A percentile compares a stretch with the other conserved stretches of the same genome.
Evolutionary conservation across 92 coral and sea anemone genomes (phyloP).

Genomic region (Umimayanthus kanabou): DNA sequence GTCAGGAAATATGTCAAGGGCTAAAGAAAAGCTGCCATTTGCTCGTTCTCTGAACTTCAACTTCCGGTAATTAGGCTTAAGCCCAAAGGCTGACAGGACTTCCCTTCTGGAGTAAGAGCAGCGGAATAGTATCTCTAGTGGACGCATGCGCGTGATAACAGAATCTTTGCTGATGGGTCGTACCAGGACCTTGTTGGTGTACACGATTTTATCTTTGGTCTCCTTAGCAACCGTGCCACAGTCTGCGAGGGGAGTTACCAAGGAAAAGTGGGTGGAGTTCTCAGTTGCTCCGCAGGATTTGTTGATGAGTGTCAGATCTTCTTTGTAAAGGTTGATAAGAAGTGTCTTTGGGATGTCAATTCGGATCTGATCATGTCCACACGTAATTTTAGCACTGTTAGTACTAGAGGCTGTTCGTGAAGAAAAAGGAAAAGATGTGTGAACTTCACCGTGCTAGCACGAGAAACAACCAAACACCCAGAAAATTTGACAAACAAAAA

Average conservation of each 20-base stretch:
- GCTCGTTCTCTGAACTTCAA: conserved; percentile 43
- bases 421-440: neutral
- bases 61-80: neutral
- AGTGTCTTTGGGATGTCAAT: conserved; percentile 55
- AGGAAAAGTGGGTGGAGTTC: conserved; percentile 41
- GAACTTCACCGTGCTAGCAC: too few species aligned
- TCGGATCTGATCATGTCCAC: conserved; percentile 49
- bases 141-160: conserved; percentile 55
- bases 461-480: too few species aligned
- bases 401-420: conserved; percentile 38
- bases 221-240: conserved; percentile 55
- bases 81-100: conserved; percentile 50
- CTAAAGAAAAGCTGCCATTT: conserved; percentile 49
- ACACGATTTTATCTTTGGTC: conserved; percentile 12
- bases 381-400: conserved; percentile 37
- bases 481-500: too few species aligned
- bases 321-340: conserved; percentile 32
- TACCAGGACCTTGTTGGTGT: conserved; percentile 20
- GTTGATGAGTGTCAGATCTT: conserved; percentile 50
- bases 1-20: too few species aligned
- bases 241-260: conserved; percentile 19
- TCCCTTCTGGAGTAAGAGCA: conserved; percentile 7
- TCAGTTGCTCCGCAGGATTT: conserved; percentile 45
- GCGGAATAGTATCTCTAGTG: conserved; percentile 44
- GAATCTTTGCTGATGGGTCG: conserved; percentile 15